Conservation (phyloP, 1,140 invertebrate species). For the Psix sp. region DNA sequence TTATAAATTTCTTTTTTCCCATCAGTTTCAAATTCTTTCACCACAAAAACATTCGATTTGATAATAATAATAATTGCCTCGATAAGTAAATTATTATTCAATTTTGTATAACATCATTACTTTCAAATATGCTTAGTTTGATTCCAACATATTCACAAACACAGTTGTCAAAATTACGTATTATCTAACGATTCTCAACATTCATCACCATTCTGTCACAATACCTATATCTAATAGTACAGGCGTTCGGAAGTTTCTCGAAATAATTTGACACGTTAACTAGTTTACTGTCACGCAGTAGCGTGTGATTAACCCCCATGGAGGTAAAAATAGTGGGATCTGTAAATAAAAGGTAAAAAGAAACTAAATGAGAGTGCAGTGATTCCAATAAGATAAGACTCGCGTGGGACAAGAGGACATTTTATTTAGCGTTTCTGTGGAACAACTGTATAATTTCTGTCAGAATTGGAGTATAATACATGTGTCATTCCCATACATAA, state of each 20-base stretch:
- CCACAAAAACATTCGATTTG: too few species aligned
- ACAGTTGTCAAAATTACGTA: slow-evolving; percentile 84
- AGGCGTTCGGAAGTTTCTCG: slow-evolving; percentile 64
- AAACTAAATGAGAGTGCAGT: slow-evolving; percentile 62
- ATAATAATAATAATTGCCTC: too few species aligned
- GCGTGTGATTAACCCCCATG: slow-evolving; percentile 66
- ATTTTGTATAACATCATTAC: too few species aligned
- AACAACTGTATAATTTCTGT: slow-evolving; percentile 31
- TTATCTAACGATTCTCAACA: slow-evolving; percentile 85
- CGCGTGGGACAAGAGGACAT: slow-evolving; percentile 9
- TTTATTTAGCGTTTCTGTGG: slow-evolving; percentile 49
- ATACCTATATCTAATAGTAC: slow-evolving; percentile 77
- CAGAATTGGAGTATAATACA: slow-evolving; percentile 37
- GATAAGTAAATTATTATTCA: too few species aligned
- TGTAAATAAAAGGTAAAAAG: slow-evolving; percentile 73
- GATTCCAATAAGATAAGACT: slow-evolving; percentile 26
- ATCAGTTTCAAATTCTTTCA: too few species aligned
- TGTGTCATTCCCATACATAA: slow-evolving; percentile 10
- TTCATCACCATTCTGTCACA: slow-evolving; percentile 85
- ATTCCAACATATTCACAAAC: slow-evolving; percentile 83
- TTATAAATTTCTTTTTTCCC: too few species aligned
- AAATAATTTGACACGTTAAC: slow-evolving; percentile 69
- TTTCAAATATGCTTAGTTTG: too few species aligned
- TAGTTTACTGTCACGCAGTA: slow-evolving; percentile 65
- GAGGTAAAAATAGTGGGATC: slow-evolving; percentile 70